A percentile compares a stretch with the other conserved stretches of the same genome.
Conservation (phyloP, 37 sponge, comb jelly and placozoan genomes). For the Chondrosia reniformis region DNA sequence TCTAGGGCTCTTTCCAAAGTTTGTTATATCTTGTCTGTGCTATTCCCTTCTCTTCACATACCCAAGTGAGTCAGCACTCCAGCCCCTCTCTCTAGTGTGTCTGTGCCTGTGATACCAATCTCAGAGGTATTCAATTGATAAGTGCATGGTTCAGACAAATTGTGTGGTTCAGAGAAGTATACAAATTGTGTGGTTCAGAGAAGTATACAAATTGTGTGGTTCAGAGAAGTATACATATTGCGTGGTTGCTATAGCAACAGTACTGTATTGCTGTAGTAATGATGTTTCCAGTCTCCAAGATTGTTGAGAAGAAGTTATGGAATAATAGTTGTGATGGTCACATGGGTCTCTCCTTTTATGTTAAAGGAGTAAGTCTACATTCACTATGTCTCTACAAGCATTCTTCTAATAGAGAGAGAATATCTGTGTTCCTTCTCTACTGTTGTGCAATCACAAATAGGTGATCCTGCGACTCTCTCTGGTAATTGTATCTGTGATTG, state of each 20-base stretch:
- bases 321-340: background rate
- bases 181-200: too few relatives aligned
- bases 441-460: conserved; percentile 19
- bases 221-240: too few relatives aligned
- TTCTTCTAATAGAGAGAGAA: background rate
- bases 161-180: too few relatives aligned
- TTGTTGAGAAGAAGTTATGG: conserved; percentile 66
- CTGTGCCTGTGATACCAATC: too few relatives aligned
- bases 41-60: conserved; percentile 94
- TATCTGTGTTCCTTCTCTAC: background rate
- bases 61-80: conserved; percentile 69
- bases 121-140: too few relatives aligned
- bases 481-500: conserved; percentile 72
- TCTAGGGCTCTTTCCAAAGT: conserved; percentile 67
- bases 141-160: too few relatives aligned
- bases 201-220: too few relatives aligned
- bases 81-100: too few relatives aligned
- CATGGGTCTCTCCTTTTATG: background rate
- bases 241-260: too few relatives aligned
- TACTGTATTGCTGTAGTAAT: conserved; percentile 79
- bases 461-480: conserved; percentile 50
- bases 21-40: conserved; percentile 87
- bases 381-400: background rate
- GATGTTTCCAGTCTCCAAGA: conserved; percentile 93
- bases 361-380: background rate